Evolutionary conservation across 2,888 invertebrate species (phyloP).

Genomic region (Stratiomys singularior): DNA sequence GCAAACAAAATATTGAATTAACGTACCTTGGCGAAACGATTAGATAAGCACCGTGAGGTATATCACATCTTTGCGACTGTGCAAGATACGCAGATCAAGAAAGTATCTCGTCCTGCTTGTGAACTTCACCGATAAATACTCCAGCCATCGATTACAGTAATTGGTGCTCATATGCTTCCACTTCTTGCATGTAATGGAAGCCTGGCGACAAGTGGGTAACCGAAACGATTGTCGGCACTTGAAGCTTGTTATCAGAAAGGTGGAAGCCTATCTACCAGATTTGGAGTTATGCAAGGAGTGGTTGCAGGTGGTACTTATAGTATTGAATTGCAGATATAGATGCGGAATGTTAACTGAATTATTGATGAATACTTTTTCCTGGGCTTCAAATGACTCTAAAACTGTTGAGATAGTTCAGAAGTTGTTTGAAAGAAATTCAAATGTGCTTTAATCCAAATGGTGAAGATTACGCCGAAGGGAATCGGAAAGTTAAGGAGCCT

Average conservation of each 20-base stretch:
- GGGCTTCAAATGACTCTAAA: background rate
- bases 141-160: background rate
- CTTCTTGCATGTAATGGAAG: no score
- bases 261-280: background rate
- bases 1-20: conserved; percentile 1
- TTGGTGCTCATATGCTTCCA: background rate
- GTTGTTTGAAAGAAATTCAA: no score
- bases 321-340: background rate
- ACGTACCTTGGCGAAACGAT: background rate
- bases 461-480: no score
- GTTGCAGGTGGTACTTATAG: background rate
- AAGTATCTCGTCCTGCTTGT: background rate
- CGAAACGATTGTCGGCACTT: background rate
- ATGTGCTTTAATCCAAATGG: no score
- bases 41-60: background rate
- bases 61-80: background rate
- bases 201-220: background rate
- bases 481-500: no score
- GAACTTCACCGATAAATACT: background rate
- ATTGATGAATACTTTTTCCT: background rate
- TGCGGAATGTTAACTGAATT: background rate
- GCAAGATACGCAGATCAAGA: background rate
- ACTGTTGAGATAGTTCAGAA: no score
- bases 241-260: background rate
- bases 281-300: background rate